These are phyloP conservation scores for Parnassius smintheus DNA, from an alignment of 2,888 invertebrate genomes.

Conservation along the genomic window DNA sequence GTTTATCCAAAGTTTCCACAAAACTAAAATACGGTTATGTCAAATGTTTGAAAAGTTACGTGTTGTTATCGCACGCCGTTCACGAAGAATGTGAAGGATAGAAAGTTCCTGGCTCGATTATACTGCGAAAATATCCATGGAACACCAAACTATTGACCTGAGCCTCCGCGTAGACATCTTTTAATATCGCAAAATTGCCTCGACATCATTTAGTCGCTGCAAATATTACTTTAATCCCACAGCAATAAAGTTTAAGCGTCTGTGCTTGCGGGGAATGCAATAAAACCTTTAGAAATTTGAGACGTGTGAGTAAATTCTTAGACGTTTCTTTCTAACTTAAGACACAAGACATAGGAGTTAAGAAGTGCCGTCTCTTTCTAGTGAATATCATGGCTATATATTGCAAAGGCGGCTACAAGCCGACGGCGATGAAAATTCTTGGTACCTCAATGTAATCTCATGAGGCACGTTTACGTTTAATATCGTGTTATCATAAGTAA, in stretches of 20 bases:
- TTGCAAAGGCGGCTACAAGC: slow-evolving; percentile 70
- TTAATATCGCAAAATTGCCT: slow-evolving; percentile 78
- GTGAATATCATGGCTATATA: slow-evolving; percentile 69
- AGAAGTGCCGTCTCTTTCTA: slow-evolving; percentile 62
- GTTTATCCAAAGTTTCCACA: slow-evolving; percentile 15
- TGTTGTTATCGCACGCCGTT: slow-evolving; percentile 67
- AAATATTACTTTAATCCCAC: slow-evolving; percentile 80
- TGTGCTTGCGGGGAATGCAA: slow-evolving; percentile 79
- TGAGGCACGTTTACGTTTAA: slow-evolving; percentile 71
- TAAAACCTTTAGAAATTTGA: slow-evolving; percentile 77
- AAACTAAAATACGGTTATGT: slow-evolving; percentile 51
- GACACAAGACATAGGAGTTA: slow-evolving; percentile 51
- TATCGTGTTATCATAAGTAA: slow-evolving; percentile 65
- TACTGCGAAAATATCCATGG: slow-evolving; percentile 64
- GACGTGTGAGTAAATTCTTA: slow-evolving; percentile 58
- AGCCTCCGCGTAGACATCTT: slow-evolving; percentile 68
- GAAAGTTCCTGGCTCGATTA: slow-evolving; percentile 61
- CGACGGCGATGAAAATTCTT: slow-evolving; percentile 77
- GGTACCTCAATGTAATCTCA: slow-evolving; percentile 76
- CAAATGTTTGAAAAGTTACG: slow-evolving; percentile 66
- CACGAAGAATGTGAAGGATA: slow-evolving; percentile 64
- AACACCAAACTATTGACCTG: slow-evolving; percentile 74
- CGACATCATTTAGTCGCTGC: slow-evolving; percentile 77
- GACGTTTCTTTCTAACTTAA: slow-evolving; percentile 75
- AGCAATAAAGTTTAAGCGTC: slow-evolving; percentile 80